Conservation (phyloP, 2,113 vertebrate species). For the Nettapus auritus region DNA sequence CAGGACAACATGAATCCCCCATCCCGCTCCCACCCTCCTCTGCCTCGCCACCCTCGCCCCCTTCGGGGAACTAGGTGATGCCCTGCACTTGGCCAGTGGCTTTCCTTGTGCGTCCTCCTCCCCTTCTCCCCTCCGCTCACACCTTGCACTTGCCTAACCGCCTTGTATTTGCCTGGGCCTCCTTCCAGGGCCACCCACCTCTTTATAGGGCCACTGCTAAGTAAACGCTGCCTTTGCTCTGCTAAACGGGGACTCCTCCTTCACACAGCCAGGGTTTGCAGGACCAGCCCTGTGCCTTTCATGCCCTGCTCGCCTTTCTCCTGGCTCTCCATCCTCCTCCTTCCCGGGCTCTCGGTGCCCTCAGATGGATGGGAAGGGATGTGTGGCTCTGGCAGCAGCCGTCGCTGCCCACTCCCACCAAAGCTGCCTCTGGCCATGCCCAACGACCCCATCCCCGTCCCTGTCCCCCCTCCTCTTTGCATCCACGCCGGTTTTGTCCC, state of each 20-base stretch:
- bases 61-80: rapidly evolving
- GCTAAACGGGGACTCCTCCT: background rate
- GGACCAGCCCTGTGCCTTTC: background rate
- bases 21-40: background rate
- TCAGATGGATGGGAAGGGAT: background rate
- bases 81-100: background rate
- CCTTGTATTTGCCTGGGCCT: background rate
- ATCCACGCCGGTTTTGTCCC: background rate
- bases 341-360: background rate
- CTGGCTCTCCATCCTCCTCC: background rate
- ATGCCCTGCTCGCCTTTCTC: background rate
- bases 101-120: background rate
- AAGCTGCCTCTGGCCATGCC: background rate
- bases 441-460: background rate
- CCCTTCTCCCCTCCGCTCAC: background rate
- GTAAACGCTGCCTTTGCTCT: background rate
- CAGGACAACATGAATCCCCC: rapidly evolving
- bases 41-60: rapidly evolving
- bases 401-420: rapidly evolving
- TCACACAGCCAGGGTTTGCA: rapidly evolving
- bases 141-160: background rate
- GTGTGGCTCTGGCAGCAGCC: too few species aligned
- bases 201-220: background rate
- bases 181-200: constrained; percentile 13
- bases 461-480: too few species aligned